Evolutionary conservation across 2,113 vertebrate species (phyloP).

Genomic region (Bagarius yarrelli): DNA sequence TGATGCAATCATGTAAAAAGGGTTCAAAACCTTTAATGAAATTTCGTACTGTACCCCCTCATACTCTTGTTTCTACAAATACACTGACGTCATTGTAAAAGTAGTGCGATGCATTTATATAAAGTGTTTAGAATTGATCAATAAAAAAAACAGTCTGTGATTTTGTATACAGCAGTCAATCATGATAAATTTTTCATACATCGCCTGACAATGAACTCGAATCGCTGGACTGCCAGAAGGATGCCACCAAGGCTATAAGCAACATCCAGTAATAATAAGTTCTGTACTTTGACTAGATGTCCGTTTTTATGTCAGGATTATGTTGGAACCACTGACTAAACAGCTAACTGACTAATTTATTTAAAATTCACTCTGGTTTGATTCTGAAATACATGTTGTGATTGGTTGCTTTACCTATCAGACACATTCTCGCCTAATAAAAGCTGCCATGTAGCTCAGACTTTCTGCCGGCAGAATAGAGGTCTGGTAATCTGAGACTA

Average conservation of each 20-base stretch:
- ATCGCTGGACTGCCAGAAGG: background rate
- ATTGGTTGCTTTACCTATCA: no score
- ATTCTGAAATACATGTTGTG: no score
- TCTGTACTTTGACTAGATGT: background rate
- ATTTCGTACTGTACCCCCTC: background rate
- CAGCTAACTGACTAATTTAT: background rate
- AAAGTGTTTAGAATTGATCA: background rate
- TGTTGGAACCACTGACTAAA: no score
- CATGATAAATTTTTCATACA: slow-evolving; percentile 19
- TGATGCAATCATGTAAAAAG: background rate
- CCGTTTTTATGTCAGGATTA: no score
- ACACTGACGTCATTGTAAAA: background rate
- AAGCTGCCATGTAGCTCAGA: no score
- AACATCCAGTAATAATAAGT: background rate
- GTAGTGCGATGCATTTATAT: background rate
- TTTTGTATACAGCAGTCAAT: slow-evolving; percentile 2
- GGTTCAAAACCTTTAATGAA: background rate
- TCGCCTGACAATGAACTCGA: slow-evolving; percentile 1
- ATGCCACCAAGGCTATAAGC: background rate
- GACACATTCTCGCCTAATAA: no score
- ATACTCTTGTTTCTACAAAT: background rate
- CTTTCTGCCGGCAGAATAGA: no score
- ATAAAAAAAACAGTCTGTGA: background rate
- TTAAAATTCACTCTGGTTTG: no score
- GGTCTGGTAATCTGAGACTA: no score